Percentiles rank a stretch among this genome's conserved stretches.
These are phyloP conservation scores for Lycophotia porphyrea DNA, from an alignment of 2,888 invertebrate species.

Conservation along the genomic window DNA sequence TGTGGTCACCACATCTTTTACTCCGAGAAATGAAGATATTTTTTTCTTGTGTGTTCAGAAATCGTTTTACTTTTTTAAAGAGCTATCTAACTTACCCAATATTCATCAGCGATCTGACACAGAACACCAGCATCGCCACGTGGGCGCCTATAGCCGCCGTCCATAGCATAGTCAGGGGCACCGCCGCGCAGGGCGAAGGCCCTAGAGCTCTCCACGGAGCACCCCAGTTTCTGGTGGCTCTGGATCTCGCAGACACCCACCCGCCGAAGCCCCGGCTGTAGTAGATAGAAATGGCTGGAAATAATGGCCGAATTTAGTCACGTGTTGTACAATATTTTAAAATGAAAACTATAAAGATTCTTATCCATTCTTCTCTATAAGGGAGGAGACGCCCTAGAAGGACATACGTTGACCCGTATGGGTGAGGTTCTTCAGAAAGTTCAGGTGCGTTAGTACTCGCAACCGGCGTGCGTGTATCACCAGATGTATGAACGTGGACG, in stretches of 20 bases:
- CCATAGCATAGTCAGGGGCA: conserved; percentile 85
- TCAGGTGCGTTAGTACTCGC: too few species aligned
- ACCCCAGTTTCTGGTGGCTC: conserved; percentile 79
- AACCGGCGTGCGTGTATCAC: too few species aligned
- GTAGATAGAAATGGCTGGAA: conserved; percentile 86
- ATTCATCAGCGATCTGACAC: conserved; percentile 83
- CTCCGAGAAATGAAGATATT: too few species aligned
- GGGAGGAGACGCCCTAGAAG: too few species aligned
- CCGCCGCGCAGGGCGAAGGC: conserved; percentile 85
- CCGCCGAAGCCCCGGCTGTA: conserved; percentile 88
- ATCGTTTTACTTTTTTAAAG: not conserved
- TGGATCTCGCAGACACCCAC: conserved; percentile 83
- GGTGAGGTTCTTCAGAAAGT: too few species aligned
- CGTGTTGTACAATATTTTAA: not conserved
- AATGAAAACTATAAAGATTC: not conserved
- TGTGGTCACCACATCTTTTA: too few species aligned
- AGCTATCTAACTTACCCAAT: conserved; percentile 78
- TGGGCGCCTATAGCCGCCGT: conserved; percentile 80
- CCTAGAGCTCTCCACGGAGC: conserved; percentile 86
- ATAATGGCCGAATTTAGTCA: not conserved
- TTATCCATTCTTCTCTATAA: not conserved
- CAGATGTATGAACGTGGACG: too few species aligned
- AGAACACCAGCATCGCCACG: conserved; percentile 84
- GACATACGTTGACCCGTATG: too few species aligned
- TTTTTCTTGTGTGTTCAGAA: too few species aligned